A percentile compares a stretch with the other conserved stretches of the same genome.
These are phyloP conservation scores for Phalanger gymnotis DNA, from an alignment of 2,797 vertebrate species.

Conservation along the genomic window DNA sequence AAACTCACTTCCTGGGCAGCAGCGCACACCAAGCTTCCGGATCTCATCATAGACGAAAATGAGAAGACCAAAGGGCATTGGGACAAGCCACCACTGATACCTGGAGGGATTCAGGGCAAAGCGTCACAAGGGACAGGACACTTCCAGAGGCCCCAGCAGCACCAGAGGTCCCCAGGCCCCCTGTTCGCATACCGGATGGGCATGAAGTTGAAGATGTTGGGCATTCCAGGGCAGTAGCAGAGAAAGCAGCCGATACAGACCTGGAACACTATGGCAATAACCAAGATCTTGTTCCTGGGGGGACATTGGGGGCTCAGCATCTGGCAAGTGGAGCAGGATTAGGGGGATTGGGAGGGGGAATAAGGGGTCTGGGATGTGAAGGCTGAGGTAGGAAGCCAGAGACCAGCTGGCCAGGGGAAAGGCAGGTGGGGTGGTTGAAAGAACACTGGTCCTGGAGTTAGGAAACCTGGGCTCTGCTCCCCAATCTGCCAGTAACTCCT, in stretches of 20 bases:
- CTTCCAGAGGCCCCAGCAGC: neutral
- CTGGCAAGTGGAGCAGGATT: neutral
- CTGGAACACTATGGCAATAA: constrained; percentile 91
- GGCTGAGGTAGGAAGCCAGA: neutral
- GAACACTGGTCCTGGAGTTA: neutral
- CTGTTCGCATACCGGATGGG: constrained; percentile 88
- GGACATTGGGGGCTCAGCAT: neutral
- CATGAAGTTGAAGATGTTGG: constrained; percentile 95
- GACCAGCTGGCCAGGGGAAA: neutral
- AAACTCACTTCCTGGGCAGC: constrained; percentile 91
- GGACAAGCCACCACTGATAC: constrained; percentile 93
- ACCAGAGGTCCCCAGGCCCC: neutral
- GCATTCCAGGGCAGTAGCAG: constrained; percentile 95
- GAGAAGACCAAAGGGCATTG: constrained; percentile 90
- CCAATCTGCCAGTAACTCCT: neutral
- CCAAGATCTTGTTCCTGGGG: constrained; percentile 89
- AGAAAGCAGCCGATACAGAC: constrained; percentile 91
- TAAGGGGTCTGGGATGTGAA: neutral
- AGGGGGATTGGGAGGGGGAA: neutral
- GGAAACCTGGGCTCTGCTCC: too few species aligned
- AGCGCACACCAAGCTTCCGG: constrained; percentile 91
- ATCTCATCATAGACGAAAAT: constrained; percentile 93
- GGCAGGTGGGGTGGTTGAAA: neutral
- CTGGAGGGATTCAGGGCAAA: constrained; percentile 74
- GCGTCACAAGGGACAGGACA: neutral